phyloP scores from a whole-genome alignment of 1,140 invertebrate genomes.

The Drosophila subpulchrella region DNA sequence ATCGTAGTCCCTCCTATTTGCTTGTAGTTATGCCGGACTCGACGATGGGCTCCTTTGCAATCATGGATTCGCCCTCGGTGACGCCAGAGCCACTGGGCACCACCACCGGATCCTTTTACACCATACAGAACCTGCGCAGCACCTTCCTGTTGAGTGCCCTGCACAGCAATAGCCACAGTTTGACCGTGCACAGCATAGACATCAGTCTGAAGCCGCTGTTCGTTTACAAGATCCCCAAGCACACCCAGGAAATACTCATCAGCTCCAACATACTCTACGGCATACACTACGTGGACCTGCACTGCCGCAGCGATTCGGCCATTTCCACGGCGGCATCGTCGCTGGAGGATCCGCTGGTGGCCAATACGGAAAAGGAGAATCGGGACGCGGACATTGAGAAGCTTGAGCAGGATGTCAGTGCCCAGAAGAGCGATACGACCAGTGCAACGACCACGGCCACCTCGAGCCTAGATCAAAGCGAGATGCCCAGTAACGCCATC shows the following conservation, averaged over 20 bases:
- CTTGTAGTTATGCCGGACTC: conserved; percentile 76
- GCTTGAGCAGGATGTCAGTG: conserved; percentile 47
- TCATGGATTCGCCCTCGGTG: conserved; percentile 80
- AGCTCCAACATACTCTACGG: conserved; percentile 82
- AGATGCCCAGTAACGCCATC: conserved; percentile 71
- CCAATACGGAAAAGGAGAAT: conserved; percentile 77
- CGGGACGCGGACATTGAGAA: conserved; percentile 75
- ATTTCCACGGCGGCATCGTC: conserved; percentile 46
- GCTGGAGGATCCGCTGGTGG: conserved; percentile 56
- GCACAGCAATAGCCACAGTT: conserved; percentile 78
- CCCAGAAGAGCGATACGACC: conserved; percentile 65
- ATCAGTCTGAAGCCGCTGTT: conserved; percentile 88
- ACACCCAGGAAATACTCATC: conserved; percentile 79
- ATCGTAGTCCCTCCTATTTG: neutral
- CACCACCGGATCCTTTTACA: conserved; percentile 78
- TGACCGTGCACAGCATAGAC: conserved; percentile 87
- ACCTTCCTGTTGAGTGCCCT: conserved; percentile 80
- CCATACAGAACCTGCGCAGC: conserved; percentile 77
- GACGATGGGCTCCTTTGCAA: conserved; percentile 69
- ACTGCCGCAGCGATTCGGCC: conserved; percentile 43
- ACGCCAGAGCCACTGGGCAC: conserved; percentile 75
- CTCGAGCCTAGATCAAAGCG: conserved; percentile 67
- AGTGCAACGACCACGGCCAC: conserved; percentile 68
- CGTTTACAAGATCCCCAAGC: conserved; percentile 88
- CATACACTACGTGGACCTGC: conserved; percentile 76